Conservation (phyloP, 2,888 invertebrate genomes). For the Macrosiphum euphorbiae region DNA sequence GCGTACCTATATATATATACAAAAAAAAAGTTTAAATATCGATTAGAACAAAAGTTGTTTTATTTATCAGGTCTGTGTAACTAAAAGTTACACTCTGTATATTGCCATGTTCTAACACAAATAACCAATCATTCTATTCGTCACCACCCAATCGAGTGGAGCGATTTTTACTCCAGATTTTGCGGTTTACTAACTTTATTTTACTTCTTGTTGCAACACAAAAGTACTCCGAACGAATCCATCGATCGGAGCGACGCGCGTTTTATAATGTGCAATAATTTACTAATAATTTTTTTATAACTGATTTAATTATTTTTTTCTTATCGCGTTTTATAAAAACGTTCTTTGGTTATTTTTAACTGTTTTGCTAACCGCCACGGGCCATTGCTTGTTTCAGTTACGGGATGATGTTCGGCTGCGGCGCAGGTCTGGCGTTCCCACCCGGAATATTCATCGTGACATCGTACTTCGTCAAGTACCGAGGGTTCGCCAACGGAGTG, state of each 20-base stretch:
- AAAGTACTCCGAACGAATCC: not conserved
- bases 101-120: not conserved
- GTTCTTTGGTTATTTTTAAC: not conserved
- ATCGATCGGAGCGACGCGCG: not conserved
- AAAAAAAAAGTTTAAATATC: too few relatives aligned
- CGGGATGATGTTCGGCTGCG: slow-evolving; percentile 85
- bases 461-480: slow-evolving; percentile 83
- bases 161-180: not conserved
- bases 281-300: too few relatives aligned
- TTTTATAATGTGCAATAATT: too few relatives aligned
- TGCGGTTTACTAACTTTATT: not conserved
- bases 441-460: slow-evolving; percentile 92
- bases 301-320: not conserved
- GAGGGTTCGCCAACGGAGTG: slow-evolving; percentile 88
- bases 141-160: not conserved
- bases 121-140: not conserved
- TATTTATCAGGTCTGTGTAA: too few relatives aligned
- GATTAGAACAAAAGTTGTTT: too few relatives aligned
- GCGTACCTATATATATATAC: too few relatives aligned
- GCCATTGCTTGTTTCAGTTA: slow-evolving; percentile 74
- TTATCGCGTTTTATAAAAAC: not conserved
- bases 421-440: slow-evolving; percentile 88
- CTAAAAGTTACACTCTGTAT: too few relatives aligned
- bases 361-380: not conserved
- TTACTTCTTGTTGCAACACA: not conserved